Evolutionary conservation across 2,113 vertebrate genomes (phyloP), one percentile per base, ranked within the genome.

Genomic region (Gallinago undulata): DNA sequence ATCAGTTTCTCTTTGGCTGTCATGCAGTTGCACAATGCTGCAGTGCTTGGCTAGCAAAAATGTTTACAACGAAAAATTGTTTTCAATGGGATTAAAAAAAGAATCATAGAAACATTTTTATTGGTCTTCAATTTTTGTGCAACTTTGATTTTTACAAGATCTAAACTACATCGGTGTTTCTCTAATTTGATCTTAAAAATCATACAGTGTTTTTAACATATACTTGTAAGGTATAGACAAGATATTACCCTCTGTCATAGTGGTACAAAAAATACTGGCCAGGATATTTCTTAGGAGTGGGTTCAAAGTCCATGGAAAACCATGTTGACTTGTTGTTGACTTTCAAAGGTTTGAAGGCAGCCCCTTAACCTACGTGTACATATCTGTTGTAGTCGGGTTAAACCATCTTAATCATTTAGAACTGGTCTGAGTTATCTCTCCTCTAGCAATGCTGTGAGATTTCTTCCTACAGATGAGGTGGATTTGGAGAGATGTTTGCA

Each of bases 1-100:
- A 96, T 91, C 95, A 95, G 94, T 97, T 97, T 96, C 96, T 94
- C 82, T 96, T 97, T 97, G 94, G 96, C 95, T 97, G 96, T 96
- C 94, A 93, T 90, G 94, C 96, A 96, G 86, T 96, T 96, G 94
- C 91, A 97, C 96, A 97, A 97, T 92, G 88, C 93, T 96, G 89
- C 95, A 97, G 93, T 96, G 94, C 96, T 97, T 97, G 94, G 96
- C 94, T 93, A 73, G 91, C 94, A 95, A 95, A 95, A 96, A 96
- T 96, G 96, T 96, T 96, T 97, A 96, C 96, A 96, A 95, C 19
- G 14, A 97, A 82, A 96, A 94, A 97, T 93, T 96, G 94, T 96
- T 96, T 97, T 96, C 94, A 95, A 89, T 96, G 91, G 89, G 89
- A 96, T 95, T 97, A 92, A 96, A 97, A 97, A 95, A 96, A 87